These are phyloP conservation scores for Melipona bicolor DNA, from an alignment of 2,888 invertebrate genomes.

Conservation along the genomic window DNA sequence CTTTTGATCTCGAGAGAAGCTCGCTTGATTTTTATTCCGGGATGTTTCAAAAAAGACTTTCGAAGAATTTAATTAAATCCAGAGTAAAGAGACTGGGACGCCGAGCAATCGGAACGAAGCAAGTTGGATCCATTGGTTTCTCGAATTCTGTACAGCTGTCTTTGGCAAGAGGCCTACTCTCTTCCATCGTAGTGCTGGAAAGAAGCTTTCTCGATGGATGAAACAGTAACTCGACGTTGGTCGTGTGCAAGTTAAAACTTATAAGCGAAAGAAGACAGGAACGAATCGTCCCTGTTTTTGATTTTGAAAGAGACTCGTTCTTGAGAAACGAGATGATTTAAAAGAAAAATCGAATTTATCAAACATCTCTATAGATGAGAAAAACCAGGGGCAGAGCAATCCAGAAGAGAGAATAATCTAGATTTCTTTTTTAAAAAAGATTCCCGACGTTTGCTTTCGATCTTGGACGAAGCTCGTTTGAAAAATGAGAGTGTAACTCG, in stretches of 20 bases:
- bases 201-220: neutral
- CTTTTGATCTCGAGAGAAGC: too few species aligned
- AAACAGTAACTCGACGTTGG: neutral
- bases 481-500: neutral
- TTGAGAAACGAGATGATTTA: too few species aligned
- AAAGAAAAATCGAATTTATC: too few species aligned
- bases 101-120: neutral
- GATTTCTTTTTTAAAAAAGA: neutral
- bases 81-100: neutral
- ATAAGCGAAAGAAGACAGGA: neutral
- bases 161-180: neutral
- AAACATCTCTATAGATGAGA: too few species aligned
- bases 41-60: too few species aligned
- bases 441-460: neutral
- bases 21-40: too few species aligned
- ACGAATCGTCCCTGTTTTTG: neutral
- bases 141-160: neutral
- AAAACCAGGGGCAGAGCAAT: too few species aligned
- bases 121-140: neutral
- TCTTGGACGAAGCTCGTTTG: neutral
- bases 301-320: too few species aligned
- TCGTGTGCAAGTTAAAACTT: neutral
- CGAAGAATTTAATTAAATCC: too few species aligned
- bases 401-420: too few species aligned
- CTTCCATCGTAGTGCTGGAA: neutral